Evolutionary conservation across 2,113 vertebrate genomes (phyloP), one percentile per base, ranked within the genome.

Genomic region (Turdus rufiventris): DNA sequence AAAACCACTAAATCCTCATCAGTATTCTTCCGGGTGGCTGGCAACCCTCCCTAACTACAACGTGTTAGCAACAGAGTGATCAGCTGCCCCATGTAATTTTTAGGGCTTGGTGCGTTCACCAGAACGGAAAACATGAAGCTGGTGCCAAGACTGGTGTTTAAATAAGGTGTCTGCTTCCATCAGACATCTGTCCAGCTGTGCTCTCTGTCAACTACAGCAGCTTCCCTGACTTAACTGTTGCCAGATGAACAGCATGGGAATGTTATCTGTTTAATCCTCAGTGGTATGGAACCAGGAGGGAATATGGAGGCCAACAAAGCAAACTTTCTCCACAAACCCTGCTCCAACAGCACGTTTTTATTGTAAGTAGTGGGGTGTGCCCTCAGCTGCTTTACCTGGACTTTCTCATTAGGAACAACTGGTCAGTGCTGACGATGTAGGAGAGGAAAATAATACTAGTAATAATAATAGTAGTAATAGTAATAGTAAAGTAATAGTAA

Each of bases 111-210:
- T 91, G 61, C 21, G 61, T 43, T 85, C 70, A 70, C 70, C 68
- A 54, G 70, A 63, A 89, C 20, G 63, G 63, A 93, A 88, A 94
- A 66, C 34, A 25, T 0, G 24, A 92, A 60, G 51, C 40, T 45
- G 71, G 25, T 83, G 91, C 81, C 70, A 94, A 83, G 90, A 3
- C 12, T 63, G 61, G 67, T 83, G 72, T 88, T 95, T 72, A 65
- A 88, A 90, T 66, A 73, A 84, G 61, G 67, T 88, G 61, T 56
- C 61, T 80, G 4, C 1, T 89, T 62, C 89, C 60, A 70, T 23
- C 89, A 77, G 65, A 89, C 86, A 56, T 91, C 83, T 94, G 83
- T 14, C 96, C 93, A 85, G 88, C 93, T 85, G 9, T 25, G 68
- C 48, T 67, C 17, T 57, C 78, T 61, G n/a, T 18, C 67, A 72